Evolutionary conservation across 2,888 invertebrate genomes (phyloP).

Genomic region (Rhagophthalmus giganteus): DNA sequence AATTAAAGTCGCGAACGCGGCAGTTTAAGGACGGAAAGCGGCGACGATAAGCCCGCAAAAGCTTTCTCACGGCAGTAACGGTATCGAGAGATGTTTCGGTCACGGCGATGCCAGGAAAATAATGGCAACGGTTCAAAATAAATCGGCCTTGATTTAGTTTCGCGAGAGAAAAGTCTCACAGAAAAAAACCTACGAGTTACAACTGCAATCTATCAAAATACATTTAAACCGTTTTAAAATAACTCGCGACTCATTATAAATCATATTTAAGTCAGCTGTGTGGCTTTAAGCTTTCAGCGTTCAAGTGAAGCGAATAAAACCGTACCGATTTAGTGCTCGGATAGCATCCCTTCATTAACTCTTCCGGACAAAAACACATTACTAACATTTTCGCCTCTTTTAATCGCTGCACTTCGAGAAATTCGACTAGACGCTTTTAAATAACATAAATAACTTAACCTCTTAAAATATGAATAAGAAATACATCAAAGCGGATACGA

Average conservation of each 20-base stretch:
- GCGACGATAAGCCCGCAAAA: too few relatives aligned
- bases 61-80: too few relatives aligned
- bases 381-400: constrained; percentile 15
- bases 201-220: constrained; percentile 39
- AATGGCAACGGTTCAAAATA: too few relatives aligned
- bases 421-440: constrained; percentile 12
- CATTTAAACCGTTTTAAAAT: constrained; percentile 45
- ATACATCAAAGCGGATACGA: background rate
- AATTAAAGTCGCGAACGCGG: too few relatives aligned
- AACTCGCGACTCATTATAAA: constrained; percentile 44
- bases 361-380: constrained; percentile 42
- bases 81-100: too few relatives aligned
- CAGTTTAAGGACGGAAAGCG: too few relatives aligned
- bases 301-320: constrained; percentile 43
- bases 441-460: constrained; percentile 22
- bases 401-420: constrained; percentile 14
- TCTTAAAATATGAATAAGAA: constrained; percentile 1
- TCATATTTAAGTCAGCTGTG: constrained; percentile 51
- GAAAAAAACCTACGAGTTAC: constrained; percentile 1
- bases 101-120: too few relatives aligned
- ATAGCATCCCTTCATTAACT: constrained; percentile 49
- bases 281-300: constrained; percentile 45
- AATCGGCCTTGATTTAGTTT: too few relatives aligned
- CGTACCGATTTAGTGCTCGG: constrained; percentile 43
- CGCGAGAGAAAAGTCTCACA: too few relatives aligned